Evolutionary conservation across 1,140 invertebrate species (phyloP).

Genomic region (Nephotettix cincticeps): DNA sequence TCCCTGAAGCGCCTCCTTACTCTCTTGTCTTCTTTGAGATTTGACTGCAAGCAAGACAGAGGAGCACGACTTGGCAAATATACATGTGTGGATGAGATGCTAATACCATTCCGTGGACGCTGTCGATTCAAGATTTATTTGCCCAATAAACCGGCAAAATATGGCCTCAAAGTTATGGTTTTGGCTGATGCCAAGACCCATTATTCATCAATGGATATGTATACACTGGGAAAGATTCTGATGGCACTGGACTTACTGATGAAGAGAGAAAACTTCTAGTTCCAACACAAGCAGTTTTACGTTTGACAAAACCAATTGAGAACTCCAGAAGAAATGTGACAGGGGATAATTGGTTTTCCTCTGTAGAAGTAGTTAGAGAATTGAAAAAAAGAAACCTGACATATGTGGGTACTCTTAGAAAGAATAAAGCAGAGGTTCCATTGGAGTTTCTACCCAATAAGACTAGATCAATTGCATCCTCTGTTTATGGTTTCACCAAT

Average conservation of each 20-base stretch:
- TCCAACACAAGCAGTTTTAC: slow-evolving; percentile 36
- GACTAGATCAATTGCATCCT: background rate
- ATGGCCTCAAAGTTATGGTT: slow-evolving; percentile 39
- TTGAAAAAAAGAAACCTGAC: slow-evolving; percentile 22
- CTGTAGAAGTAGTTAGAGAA: slow-evolving; percentile 36
- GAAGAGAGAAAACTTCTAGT: slow-evolving; percentile 4
- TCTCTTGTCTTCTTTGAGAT: slow-evolving; percentile 39
- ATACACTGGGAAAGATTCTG: slow-evolving; percentile 26
- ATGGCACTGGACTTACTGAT: slow-evolving; percentile 8
- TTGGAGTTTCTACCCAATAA: background rate
- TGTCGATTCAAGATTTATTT: slow-evolving; percentile 47
- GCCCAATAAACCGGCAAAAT: slow-evolving; percentile 49
- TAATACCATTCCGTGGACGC: slow-evolving; percentile 44
- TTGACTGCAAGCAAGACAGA: slow-evolving; percentile 38
- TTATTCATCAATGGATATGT: slow-evolving; percentile 32
- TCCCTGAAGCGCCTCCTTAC: slow-evolving; percentile 37
- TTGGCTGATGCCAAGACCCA: slow-evolving; percentile 12
- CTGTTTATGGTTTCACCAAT: background rate
- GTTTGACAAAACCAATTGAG: slow-evolving; percentile 36
- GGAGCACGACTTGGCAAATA: background rate
- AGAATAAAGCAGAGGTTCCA: too few relatives aligned
- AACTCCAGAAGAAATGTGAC: slow-evolving; percentile 34
- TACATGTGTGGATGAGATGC: slow-evolving; percentile 46
- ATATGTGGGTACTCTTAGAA: too few relatives aligned
- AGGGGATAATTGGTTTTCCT: slow-evolving; percentile 33